Base-by-base conservation (phyloP, 2,888 invertebrate species). In the Xylota segnis region DNA sequence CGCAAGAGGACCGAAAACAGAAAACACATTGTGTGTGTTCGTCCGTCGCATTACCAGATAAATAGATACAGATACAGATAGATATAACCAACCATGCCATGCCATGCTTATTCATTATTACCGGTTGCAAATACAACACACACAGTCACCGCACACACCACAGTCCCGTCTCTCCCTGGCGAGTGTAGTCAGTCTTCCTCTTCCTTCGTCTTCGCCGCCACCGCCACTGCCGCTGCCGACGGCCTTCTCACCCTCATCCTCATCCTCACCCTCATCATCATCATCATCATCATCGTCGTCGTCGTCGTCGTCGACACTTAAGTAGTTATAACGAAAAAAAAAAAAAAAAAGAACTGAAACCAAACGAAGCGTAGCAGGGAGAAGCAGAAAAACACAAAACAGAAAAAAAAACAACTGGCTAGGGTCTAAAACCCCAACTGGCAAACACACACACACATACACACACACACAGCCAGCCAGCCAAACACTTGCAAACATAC, bases 61-160 rank as follows among this genome's bases (percentile, higher is more conserved):
- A 79, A 84, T 81, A 81, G 86, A 81, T 86, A 74, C 66, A 78
- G 70, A 76, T 54, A 76, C 66, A 86, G 76, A 76, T 72, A 82
- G 72, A 86, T 76, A 76, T 66, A 71, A 40, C 54, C 56, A 68
- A 63, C 45, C 65, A 65, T 74, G 52, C 58, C 56, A 56, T 70
- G 72, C 71, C 76, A 86, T 86, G 86, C 86, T 86, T 86, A 86
- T 86, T 82, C 86, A 86, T 86, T 86, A 86, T 86, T 86, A 86
- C 86, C 86, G 82, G 86, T 86, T 82, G 82, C 86, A 82, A 82
- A 86, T 86, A 86, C 82, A 86, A 71, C 81, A 76, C 72, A 74
- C 61, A 75, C 74, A 70, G 68, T 63, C 75, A 63, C 47, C 61
- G 32, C 34, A 14, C 71, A 14, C 58, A 37, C 29, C 27, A 37